phyloP scores from a whole-genome alignment of 1,140 invertebrate genomes.

The Dinoponera quadriceps region DNA sequence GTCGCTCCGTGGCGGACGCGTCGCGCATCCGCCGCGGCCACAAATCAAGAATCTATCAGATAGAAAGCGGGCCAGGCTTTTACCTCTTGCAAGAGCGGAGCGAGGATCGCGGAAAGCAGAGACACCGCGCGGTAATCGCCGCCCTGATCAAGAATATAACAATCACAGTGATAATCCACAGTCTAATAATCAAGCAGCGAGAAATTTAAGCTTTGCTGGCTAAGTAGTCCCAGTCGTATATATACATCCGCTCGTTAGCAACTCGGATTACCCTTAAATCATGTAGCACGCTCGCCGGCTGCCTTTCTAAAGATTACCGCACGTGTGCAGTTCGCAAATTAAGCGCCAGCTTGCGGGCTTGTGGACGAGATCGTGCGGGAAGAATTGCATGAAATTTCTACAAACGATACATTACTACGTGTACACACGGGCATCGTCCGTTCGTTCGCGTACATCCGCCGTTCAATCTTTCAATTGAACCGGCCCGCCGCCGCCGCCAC shows the following conservation, averaged over 20 bases:
- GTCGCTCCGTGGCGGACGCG: too few species aligned
- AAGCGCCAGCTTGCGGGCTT: background rate
- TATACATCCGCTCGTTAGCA: conserved; percentile 41
- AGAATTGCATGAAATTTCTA: conserved; percentile 4
- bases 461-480: background rate
- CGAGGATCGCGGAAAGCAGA: background rate
- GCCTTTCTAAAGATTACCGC: conserved; percentile 44
- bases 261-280: conserved; percentile 43
- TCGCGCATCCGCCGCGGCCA: too few species aligned
- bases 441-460: background rate
- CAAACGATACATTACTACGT: too few species aligned
- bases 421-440: too few species aligned
- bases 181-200: conserved; percentile 42
- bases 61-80: background rate
- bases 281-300: conserved; percentile 4
- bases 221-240: conserved; percentile 57
- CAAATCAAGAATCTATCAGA: background rate
- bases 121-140: background rate
- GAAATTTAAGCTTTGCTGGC: conserved; percentile 57
- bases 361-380: too few species aligned
- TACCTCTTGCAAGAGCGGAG: background rate
- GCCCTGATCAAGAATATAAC: conserved; percentile 3
- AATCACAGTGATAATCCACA: conserved; percentile 33
- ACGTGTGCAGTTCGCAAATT: conserved; percentile 30
- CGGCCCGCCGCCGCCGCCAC: background rate